phyloP scores from a whole-genome alignment of 2,888 invertebrate genomes.

The Mesodorylaimus sp. region DNA sequence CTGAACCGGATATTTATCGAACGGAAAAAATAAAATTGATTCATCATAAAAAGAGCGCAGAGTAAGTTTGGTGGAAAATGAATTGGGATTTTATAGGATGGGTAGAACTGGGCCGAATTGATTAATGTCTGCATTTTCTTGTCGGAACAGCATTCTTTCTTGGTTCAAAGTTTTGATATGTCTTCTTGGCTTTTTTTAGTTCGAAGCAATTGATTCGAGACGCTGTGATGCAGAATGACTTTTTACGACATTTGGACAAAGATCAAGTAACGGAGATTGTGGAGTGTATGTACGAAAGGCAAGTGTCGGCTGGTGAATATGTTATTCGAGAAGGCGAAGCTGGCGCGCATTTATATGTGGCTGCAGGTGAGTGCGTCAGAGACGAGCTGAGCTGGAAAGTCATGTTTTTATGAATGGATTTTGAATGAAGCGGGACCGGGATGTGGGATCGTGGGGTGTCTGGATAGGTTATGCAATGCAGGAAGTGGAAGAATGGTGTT shows the following conservation, averaged over 20 bases:
- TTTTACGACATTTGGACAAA: slow-evolving; percentile 37
- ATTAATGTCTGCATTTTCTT: too few species aligned
- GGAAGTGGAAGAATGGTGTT: too few species aligned
- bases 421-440: too few species aligned
- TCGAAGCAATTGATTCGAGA: slow-evolving; percentile 38
- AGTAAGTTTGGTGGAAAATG: background rate
- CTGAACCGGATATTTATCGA: slow-evolving; percentile 24
- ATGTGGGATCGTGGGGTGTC: too few species aligned
- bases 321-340: slow-evolving; percentile 38
- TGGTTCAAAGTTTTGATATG: too few species aligned
- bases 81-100: too few species aligned
- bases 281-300: slow-evolving; percentile 39
- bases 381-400: too few species aligned
- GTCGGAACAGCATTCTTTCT: too few species aligned
- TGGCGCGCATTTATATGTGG: slow-evolving; percentile 66
- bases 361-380: slow-evolving; percentile 47
- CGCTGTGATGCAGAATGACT: slow-evolving; percentile 38
- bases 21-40: slow-evolving; percentile 19
- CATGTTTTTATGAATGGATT: too few species aligned
- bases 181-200: slow-evolving; percentile 29
- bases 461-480: too few species aligned
- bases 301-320: slow-evolving; percentile 32
- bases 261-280: slow-evolving; percentile 37
- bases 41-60: slow-evolving; percentile 14
- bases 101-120: too few species aligned